Base-by-base conservation (phyloP, 2,888 invertebrate genomes). In the Aphidius colemani region DNA sequence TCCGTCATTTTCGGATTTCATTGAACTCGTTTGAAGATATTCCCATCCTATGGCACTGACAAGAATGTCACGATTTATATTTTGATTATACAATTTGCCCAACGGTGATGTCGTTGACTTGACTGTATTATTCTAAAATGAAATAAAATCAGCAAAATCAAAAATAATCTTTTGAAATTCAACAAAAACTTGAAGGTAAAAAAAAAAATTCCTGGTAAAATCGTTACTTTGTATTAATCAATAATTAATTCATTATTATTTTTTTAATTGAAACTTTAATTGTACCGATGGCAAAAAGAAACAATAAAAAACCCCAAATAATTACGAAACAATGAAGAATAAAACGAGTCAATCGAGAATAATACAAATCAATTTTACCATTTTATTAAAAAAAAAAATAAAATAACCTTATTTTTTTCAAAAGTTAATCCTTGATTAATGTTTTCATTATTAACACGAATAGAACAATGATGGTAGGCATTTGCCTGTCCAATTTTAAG, bases 391-490 rank as follows among this genome's bases (percentile, higher is more conserved):
- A 55, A 6, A 39, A 57, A 7, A 30, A 43, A 44, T 40, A 18
- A 40, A 51, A 55, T 59, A 53, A 13, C 18, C 61, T 92, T 89
- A 79, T 89, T 87, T 81, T 89, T 92, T 66, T 88, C 87, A 66
- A 95, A 86, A 64, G 91, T 87, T 72, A 88, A 86, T 73, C 88
- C 88, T 78, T 95, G 85, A 80, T 89, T 87, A 70, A 87, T 82
- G 83, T 93, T 92, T 80, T 95, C 90, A 68, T 92, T 92, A 77
- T 93, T 89, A 67, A 97, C 92, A 80, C 98, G 86, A 71, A 99
- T 87, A 5, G 98, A 98, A 83, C 96, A 96, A 83, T 98, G 98
- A 82, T 99, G 98, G 85, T 98, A 99, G n/a, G 95, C 93, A 77
- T 91, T 91, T 8, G 90, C 87, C 70, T 90, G 87, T 65, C 95